phyloP scores from a whole-genome alignment of 2,888 invertebrate genomes.

The Nesidiocoris tenuis region DNA sequence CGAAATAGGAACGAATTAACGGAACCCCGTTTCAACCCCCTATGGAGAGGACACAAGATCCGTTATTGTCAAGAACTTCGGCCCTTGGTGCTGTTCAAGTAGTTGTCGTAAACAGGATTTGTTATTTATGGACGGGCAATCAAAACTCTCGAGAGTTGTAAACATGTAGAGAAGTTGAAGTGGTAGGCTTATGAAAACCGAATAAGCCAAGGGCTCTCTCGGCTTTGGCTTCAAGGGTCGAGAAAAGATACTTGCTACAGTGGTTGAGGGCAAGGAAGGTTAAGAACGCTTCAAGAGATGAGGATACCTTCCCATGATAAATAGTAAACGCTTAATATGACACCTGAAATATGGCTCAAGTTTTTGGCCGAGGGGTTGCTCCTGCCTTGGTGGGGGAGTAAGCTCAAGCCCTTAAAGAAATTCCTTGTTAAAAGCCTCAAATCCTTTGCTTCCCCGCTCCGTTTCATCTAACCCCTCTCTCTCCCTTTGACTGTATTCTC shows the following conservation, averaged over 20 bases:
- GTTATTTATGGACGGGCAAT: no score
- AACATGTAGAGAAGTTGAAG: neutral
- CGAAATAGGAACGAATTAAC: no score
- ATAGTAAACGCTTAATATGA: slow-evolving; percentile 40
- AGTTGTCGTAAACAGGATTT: no score
- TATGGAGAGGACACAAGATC: no score
- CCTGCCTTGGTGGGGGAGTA: neutral
- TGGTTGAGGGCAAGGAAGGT: neutral
- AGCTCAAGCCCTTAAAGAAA: slow-evolving; percentile 30
- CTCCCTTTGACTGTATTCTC: slow-evolving; percentile 12
- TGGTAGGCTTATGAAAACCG: slow-evolving; percentile 28
- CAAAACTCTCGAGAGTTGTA: slow-evolving; percentile 4
- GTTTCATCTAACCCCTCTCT: neutral
- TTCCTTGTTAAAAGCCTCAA: slow-evolving; percentile 35
- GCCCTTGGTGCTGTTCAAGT: no score
- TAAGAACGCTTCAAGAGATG: neutral
- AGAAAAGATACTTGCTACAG: slow-evolving; percentile 2
- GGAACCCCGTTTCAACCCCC: no score
- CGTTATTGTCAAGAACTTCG: no score
- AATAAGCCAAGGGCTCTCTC: slow-evolving; percentile 16
- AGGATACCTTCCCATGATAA: slow-evolving; percentile 17
- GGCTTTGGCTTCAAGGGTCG: neutral
- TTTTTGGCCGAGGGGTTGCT: slow-evolving; percentile 8
- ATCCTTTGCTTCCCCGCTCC: slow-evolving; percentile 13
- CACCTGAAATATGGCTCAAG: slow-evolving; percentile 40